Conservation (phyloP, 2,888 invertebrate species). For the Rhagonycha lutea region DNA sequence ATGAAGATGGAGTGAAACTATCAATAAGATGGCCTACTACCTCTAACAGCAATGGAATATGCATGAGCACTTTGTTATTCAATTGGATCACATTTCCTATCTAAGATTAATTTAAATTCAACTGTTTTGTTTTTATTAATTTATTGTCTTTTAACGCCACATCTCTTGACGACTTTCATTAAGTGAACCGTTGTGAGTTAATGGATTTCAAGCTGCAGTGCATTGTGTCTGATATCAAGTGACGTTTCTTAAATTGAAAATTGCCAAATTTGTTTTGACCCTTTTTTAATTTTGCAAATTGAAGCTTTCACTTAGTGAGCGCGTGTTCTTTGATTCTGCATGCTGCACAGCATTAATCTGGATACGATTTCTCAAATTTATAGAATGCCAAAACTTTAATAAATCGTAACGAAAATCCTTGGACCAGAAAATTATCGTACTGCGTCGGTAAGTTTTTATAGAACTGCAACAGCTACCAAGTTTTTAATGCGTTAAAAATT, state of each 20-base stretch:
- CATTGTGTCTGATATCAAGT: neutral
- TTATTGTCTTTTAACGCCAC: constrained; percentile 11
- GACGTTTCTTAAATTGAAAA: neutral
- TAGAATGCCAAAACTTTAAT: neutral
- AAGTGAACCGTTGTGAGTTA: neutral
- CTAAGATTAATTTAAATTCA: neutral
- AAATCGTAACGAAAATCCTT: neutral
- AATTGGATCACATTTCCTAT: constrained; percentile 22
- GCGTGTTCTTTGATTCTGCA: neutral
- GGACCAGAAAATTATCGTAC: neutral
- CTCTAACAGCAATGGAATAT: constrained; percentile 8
- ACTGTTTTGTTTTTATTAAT: constrained; percentile 13
- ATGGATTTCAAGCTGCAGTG: neutral
- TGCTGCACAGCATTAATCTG: neutral
- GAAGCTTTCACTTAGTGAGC: neutral
- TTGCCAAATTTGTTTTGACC: neutral
- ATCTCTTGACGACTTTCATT: neutral
- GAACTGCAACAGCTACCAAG: neutral
- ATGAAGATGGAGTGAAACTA: neutral
- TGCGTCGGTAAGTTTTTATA: neutral
- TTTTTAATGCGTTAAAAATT: neutral
- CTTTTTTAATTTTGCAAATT: neutral
- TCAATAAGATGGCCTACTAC: neutral
- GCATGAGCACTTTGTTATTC: constrained; percentile 21
- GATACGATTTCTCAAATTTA: neutral